Percentiles rank a stretch among this genome's conserved stretches.
phyloP scores from a whole-genome alignment of 2,113 vertebrate species.

The Pelmatolapia mariae region DNA sequence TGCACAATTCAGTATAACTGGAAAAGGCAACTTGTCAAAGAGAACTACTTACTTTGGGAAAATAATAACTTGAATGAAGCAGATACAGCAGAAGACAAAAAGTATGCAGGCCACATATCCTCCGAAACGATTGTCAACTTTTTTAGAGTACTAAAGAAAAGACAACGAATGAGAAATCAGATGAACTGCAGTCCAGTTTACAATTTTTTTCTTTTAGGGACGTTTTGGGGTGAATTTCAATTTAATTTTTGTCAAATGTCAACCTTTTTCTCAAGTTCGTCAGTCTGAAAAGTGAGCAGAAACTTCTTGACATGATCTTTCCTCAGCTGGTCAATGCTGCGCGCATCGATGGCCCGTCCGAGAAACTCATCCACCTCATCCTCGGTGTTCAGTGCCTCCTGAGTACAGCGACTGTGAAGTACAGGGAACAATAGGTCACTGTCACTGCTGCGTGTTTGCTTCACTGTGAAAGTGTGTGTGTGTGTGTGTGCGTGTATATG shows the following conservation, averaged over 20 bases:
- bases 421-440: constrained; percentile 14
- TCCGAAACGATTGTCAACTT: constrained; percentile 88
- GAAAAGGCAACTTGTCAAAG: neutral
- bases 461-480: neutral
- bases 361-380: constrained; percentile 96
- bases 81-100: constrained; percentile 88
- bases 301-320: constrained; percentile 94
- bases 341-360: constrained; percentile 90
- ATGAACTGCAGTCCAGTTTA: neutral
- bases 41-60: constrained; percentile 81
- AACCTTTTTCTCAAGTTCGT: constrained; percentile 90
- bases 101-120: constrained; percentile 87
- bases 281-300: constrained; percentile 90
- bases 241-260: neutral
- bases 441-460: neutral
- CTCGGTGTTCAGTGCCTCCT: constrained; percentile 90
- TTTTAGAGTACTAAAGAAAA: constrained; percentile 84
- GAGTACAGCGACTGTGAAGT: constrained; percentile 78
- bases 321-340: constrained; percentile 93
- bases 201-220: neutral
- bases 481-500: neutral
- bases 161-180: neutral
- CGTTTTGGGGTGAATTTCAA: neutral
- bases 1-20: neutral
- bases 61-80: constrained; percentile 83